These are phyloP conservation scores for Symphodus melops DNA, from an alignment of 2,113 vertebrate genomes.

Conservation along the genomic window DNA sequence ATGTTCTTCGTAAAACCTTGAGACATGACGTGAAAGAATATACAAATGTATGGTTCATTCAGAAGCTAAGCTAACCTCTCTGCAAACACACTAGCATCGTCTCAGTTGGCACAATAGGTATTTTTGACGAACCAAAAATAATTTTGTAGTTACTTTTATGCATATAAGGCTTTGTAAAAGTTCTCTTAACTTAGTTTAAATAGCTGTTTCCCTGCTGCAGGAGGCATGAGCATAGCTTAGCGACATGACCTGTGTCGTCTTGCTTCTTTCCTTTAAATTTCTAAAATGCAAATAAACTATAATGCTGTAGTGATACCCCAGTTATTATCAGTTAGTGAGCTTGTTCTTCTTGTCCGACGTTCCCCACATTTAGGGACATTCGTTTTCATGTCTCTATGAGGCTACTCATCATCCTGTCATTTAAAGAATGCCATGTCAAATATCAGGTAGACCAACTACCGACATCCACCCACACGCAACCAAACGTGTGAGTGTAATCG, in stretches of 20 bases:
- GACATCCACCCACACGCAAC: conserved; percentile 15
- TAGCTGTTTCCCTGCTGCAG: neutral
- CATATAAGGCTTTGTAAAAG: no score
- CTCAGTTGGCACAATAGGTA: neutral
- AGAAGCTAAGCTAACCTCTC: neutral
- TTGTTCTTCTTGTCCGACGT: neutral
- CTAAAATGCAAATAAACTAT: neutral
- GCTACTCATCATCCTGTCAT: conserved; percentile 23
- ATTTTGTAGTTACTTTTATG: no score
- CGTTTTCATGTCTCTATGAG: neutral
- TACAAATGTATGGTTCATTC: no score
- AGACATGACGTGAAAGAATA: neutral
- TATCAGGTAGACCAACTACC: conserved; percentile 6
- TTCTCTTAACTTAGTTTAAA: no score
- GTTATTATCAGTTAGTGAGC: neutral
- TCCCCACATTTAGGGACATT: neutral
- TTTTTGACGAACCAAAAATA: no score
- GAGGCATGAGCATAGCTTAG: neutral
- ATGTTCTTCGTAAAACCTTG: no score
- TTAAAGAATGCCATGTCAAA: conserved; percentile 48
- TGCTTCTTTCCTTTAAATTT: neutral
- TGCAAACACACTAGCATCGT: neutral
- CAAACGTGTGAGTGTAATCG: conserved; percentile 21
- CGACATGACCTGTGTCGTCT: neutral
- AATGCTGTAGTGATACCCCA: neutral